Evolutionary conservation across 2,797 vertebrate genomes (phyloP), one percentile per base, ranked within the genome.

Genomic region (Gymnopithys bicolor): DNA sequence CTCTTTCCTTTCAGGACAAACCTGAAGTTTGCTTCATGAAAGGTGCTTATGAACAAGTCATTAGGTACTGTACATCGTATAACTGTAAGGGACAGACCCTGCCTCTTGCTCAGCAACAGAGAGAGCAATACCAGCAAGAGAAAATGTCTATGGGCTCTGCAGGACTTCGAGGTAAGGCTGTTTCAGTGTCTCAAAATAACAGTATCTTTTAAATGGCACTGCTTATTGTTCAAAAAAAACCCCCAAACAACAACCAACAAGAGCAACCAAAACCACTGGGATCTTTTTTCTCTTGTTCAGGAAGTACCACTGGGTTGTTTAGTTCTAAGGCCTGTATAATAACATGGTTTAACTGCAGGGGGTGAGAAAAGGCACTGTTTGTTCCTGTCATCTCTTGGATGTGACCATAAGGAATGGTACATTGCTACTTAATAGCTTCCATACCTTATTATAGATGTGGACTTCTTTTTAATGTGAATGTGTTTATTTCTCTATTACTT

Each of bases 11-110:
- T 82, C 81, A 99, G 99, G 98, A 99, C 73, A 98, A 99, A 88
- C 97, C 98, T 24, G 99, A 98, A 27, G 60, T 99, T 78, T 99
- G 98, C 96, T 99, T 98, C 92, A 97, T 99, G 98, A 99, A 99
- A 94, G 99, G 99, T 35, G 99, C 99, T 25, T 99, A 98, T 51
- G 99, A 99, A 87, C 99, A 99, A 96, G 98, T 99, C 90, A 99
- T 99, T 83, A 98, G 98, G 21, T 98, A 98, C 96, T 99, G 99
- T 96, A 98, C 98, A 81, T 98, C 97, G 1, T 99, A 99, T 95
- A 98, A 98, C 97, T 99, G 98, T 97, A 98, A 98, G 94, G 99
- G 98, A 3, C 96, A 96, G 49, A 79, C 91, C 6, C 97, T 99
- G 55, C 95, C 98, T 6, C 98, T 99, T 43, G 98, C 46, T 89